Evolutionary conservation across 2,888 invertebrate genomes (phyloP), one percentile per base, ranked within the genome.

Genomic region (Cheilosia grossa): DNA sequence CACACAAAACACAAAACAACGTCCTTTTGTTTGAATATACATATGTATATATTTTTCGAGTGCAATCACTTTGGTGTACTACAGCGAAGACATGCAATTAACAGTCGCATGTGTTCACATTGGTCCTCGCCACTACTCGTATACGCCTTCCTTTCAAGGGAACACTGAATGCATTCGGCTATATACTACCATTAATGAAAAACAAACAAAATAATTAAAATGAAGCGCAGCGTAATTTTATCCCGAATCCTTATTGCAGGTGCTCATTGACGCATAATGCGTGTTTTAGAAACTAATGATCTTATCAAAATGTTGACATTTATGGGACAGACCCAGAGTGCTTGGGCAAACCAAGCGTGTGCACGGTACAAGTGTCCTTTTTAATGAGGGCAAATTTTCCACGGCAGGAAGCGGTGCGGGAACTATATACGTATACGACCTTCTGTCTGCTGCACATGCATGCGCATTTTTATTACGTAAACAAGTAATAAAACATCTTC

Each of bases 281-380:
- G 79, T 79, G 78, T 79, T 82, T 73, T 73, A 56, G 67, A 79
- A 82, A 82, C 79, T 82, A 82, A 82, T 79, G 82, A 79, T 82
- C 49, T 67, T 82, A 82, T 82, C 82, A 51, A 82, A 61, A 72
- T 82, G 82, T 66, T 82, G 78, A 78, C 78, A 61, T 72, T 78
- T 72, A 67, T 73, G 72, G 42, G 51, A 58, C 66, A 67, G 49
- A 49, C 54, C 51, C 66, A 67, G 49, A 49, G 59, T 47, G 53
- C 40, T 66, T 10, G 21, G 33, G 7, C n/a, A 15, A 40, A 40
- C 4, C 9, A 9, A 54, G 44, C 70, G 67, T 72, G 82, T 75
- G 63, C 69, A 64, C 10, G 64, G 53, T 70, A 72, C 79, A 82
- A 59, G 82, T 67, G 79, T 82, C 67, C 51, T 54, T 79, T 82